These are phyloP conservation scores for Choloepus didactylus DNA, from an alignment of 2,797 vertebrate genomes.

Conservation along the genomic window DNA sequence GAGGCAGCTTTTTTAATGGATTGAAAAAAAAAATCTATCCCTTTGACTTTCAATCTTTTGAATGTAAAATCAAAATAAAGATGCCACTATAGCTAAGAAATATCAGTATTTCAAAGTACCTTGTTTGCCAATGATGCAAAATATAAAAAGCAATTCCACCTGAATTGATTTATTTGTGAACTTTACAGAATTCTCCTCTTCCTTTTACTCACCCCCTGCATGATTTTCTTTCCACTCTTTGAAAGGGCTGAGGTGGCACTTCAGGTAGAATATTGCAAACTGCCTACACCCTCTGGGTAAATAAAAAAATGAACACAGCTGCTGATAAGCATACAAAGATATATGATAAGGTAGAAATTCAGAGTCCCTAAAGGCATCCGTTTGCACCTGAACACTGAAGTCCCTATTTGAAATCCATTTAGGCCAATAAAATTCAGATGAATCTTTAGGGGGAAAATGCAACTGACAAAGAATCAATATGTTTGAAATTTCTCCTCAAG, in stretches of 20 bases:
- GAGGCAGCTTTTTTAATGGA: conserved; percentile 36
- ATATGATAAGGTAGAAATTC: conserved; percentile 14
- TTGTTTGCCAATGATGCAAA: conserved; percentile 40
- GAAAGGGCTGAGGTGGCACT: conserved; percentile 24
- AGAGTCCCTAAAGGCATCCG: conserved; percentile 4
- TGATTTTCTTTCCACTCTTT: conserved; percentile 39
- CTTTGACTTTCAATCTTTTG: conserved; percentile 44
- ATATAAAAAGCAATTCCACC: conserved; percentile 41
- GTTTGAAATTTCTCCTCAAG: conserved; percentile 62
- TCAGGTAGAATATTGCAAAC: conserved; percentile 41
- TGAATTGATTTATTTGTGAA: conserved; percentile 26
- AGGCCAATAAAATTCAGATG: conserved; percentile 57
- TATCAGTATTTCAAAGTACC: background rate
- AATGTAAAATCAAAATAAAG: conserved; percentile 51
- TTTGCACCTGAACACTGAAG: conserved; percentile 46
- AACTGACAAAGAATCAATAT: conserved; percentile 50
- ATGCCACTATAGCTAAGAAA: background rate
- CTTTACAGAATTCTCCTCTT: conserved; percentile 38
- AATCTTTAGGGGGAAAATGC: conserved; percentile 20
- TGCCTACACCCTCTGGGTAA: conserved; percentile 1
- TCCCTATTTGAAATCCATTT: conserved; percentile 61
- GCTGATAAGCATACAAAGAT: background rate
- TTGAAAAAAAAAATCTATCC: conserved; percentile 11
- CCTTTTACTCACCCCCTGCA: background rate
- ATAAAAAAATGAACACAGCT: conserved; percentile 65